Conservation (phyloP, 2,113 vertebrate genomes). For the Scolopax mira region DNA sequence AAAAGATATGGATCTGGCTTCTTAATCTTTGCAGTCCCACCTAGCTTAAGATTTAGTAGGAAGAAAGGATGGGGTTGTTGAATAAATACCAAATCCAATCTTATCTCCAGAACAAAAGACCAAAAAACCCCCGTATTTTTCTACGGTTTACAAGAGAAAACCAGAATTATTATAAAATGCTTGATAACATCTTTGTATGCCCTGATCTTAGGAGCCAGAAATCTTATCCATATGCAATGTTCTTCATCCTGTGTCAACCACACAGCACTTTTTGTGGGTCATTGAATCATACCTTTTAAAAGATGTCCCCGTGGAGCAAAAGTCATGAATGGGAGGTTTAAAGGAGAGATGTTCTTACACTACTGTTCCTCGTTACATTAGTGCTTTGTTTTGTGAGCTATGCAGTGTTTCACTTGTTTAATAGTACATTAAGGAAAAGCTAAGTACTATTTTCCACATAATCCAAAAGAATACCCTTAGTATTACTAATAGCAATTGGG, state of each 20-base stretch:
- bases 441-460: neutral
- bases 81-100: neutral
- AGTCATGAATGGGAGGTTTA: neutral
- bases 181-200: neutral
- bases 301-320: neutral
- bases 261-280: neutral
- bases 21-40: neutral
- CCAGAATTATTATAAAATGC: neutral
- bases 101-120: neutral
- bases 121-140: accelerated
- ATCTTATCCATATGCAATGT: neutral
- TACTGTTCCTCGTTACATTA: neutral
- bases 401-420: neutral
- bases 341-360: neutral
- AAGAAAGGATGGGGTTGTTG: neutral
- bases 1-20: slow-evolving; percentile 1
- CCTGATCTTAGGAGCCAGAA: neutral
- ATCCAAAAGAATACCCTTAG: neutral
- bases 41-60: neutral
- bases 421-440: neutral
- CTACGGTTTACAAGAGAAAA: neutral
- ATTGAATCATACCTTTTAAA: neutral
- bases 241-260: neutral
- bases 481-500: neutral
- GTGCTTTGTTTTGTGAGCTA: neutral